A percentile compares a stretch with the other conserved stretches of the same genome.
Evolutionary conservation across 1,140 invertebrate genomes (phyloP).

Genomic region (Papilio helenus): DNA sequence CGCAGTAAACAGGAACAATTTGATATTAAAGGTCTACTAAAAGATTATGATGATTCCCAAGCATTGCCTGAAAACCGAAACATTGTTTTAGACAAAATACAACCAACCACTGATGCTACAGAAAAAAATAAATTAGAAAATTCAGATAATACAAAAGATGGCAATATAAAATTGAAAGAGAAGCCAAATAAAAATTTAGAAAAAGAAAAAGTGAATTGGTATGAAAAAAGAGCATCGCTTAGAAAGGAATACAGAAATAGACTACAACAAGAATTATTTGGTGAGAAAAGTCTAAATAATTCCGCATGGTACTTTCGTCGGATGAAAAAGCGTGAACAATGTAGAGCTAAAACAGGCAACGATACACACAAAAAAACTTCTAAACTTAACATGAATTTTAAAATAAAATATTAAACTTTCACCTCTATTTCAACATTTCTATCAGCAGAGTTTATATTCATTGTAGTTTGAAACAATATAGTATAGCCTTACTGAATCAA

Average conservation of each 20-base stretch:
- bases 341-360: constrained; percentile 60
- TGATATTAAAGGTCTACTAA: constrained; percentile 71
- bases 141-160: constrained; percentile 37
- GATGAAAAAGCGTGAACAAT: constrained; percentile 74
- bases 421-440: neutral
- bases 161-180: constrained; percentile 44
- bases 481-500: neutral
- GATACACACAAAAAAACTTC: constrained; percentile 48
- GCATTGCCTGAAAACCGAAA: neutral
- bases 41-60: constrained; percentile 64
- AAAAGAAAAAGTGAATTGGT: constrained; percentile 61
- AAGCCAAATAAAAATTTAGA: constrained; percentile 40
- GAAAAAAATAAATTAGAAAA: constrained; percentile 41
- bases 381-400: constrained; percentile 58
- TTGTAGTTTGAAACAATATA: neutral
- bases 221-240: constrained; percentile 61
- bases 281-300: constrained; percentile 57
- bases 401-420: constrained; percentile 61
- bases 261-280: constrained; percentile 65
- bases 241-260: constrained; percentile 66
- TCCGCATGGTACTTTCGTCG: constrained; percentile 76
- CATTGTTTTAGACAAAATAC: neutral
- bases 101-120: constrained; percentile 16
- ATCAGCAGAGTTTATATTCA: neutral
- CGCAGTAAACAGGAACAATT: constrained; percentile 72